Evolutionary conservation across 2,797 vertebrate genomes (phyloP), one percentile per base, ranked within the genome.

Genomic region (Sebastes ruberrimus): DNA sequence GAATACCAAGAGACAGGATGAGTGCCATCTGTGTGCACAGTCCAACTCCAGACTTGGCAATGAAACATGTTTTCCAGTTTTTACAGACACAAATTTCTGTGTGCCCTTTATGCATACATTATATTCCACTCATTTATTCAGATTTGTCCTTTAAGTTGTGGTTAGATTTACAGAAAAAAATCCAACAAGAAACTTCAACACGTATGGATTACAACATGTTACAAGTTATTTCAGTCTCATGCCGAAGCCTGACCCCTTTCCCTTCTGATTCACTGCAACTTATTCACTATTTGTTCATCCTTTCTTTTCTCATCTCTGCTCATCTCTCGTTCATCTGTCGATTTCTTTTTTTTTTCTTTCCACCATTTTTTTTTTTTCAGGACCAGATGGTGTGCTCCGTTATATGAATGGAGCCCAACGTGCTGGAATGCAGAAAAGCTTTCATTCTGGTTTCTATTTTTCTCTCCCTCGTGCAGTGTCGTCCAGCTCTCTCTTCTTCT

Each of bases 311-410:
- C 6, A 53, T n/a, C 49, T 25, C 61, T 32, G 74, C 27, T 11
- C 62, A 18, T 20, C 46, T 49, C 7, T 46, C 57, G 10, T 64
- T 74, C 59, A 60, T 75, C 27, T 57, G n/a, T 64, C n/a, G 18
- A 55, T 71, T 80, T 4, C 2, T 13, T 69, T 56, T 64, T 71
- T 60, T 71, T 60, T 35, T 25, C 5, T 9, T 35, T 28, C 13
- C 16, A 7, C 9, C 7, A 11, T 14, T 55, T 59, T 42, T 14
- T 46, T 59, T 42, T 65, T 10, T 38, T 28, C 63, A 16, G 3
- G 71, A 72, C 38, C 82, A 88, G 84, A 86, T 86, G 86, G 82
- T 13, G 64, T 63, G 23, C 23, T 81, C 56, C 4, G 38, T 85
- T 55, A 71, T 60, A 71, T 77, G 69, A 85, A 85, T 64, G 82